These are phyloP conservation scores for Oreotragus oreotragus DNA, from an alignment of 2,113 vertebrate genomes.

Conservation along the genomic window DNA sequence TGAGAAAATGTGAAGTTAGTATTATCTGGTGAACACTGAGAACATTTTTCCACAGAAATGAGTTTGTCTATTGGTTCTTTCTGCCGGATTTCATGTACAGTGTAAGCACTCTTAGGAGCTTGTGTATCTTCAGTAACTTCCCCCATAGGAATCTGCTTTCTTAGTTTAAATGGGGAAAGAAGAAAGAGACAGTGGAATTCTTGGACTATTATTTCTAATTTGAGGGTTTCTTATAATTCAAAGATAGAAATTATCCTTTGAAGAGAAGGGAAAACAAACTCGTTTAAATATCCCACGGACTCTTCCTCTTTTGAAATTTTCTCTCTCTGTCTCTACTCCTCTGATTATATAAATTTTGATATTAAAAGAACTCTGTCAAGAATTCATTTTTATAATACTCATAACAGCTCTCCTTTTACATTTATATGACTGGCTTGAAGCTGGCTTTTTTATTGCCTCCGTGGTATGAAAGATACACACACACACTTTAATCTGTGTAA, in stretches of 20 bases:
- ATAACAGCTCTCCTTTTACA: background rate
- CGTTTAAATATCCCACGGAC: background rate
- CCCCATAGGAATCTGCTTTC: background rate
- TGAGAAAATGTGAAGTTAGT: background rate
- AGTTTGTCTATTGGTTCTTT: background rate
- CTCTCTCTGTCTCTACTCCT: background rate
- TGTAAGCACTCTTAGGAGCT: background rate
- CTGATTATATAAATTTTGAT: background rate
- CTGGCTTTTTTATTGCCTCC: background rate
- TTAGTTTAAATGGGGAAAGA: background rate
- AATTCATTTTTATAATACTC: background rate
- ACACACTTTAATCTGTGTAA: background rate
- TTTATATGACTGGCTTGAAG: background rate
- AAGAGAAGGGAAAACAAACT: background rate
- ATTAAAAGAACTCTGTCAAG: background rate
- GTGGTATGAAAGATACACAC: background rate
- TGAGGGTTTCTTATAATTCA: background rate
- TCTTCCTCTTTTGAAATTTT: background rate
- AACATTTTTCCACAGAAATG: background rate
- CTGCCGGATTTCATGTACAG: background rate
- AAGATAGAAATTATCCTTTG: background rate
- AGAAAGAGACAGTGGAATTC: background rate
- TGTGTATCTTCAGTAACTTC: background rate
- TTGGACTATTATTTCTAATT: background rate
- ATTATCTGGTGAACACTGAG: background rate